phyloP scores from a whole-genome alignment of 2,888 invertebrate species.

The Andrena dorsata region DNA sequence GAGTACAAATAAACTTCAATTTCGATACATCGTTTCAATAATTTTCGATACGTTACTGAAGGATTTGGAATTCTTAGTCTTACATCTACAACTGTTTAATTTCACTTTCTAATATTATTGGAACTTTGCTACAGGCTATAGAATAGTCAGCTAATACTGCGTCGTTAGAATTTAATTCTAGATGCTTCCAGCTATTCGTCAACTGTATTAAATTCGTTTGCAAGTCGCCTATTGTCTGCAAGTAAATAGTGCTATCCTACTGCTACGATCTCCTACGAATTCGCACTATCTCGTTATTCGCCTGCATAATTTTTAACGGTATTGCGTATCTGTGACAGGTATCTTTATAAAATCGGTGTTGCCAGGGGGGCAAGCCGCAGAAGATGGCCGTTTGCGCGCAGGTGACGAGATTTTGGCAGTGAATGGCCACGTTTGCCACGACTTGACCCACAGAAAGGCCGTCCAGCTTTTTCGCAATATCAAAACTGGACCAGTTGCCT shows the following conservation, averaged over 20 bases:
- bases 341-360: constrained; percentile 95
- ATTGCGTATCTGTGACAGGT: constrained; percentile 81
- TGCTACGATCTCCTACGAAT: too few species aligned
- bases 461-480: constrained; percentile 93
- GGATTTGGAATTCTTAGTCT: not conserved
- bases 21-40: not conserved
- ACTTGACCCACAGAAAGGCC: constrained; percentile 92
- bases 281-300: not conserved
- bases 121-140: not conserved
- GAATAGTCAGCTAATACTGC: constrained; percentile 4
- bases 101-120: not conserved
- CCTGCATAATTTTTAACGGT: not conserved
- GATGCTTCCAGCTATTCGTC: constrained; percentile 14
- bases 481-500: constrained; percentile 91
- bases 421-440: constrained; percentile 92
- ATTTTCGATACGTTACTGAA: not conserved
- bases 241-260: constrained; percentile 4
- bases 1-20: not conserved
- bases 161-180: constrained; percentile 5
- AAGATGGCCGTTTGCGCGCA: constrained; percentile 93
- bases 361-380: constrained; percentile 93
- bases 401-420: constrained; percentile 94
- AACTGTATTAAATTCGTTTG: not conserved
- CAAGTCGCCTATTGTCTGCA: constrained; percentile 16
- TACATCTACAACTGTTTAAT: not conserved